phyloP scores from a whole-genome alignment of 2,888 invertebrate genomes.

The Rhingia rostrata region DNA sequence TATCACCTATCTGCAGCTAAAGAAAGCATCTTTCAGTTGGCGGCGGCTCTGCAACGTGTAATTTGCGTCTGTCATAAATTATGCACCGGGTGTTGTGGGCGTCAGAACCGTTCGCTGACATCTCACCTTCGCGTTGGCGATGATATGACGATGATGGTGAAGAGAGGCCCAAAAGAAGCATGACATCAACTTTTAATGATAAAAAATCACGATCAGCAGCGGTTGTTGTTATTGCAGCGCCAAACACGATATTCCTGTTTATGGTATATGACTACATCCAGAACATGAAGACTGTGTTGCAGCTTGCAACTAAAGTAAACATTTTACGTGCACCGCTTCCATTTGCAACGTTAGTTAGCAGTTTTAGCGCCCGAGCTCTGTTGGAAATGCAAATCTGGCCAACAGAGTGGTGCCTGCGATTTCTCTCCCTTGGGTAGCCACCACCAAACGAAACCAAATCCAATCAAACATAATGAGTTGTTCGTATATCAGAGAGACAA shows the following conservation, averaged over 20 bases:
- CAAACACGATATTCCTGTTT: constrained; percentile 68
- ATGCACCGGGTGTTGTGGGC: constrained; percentile 68
- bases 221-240: constrained; percentile 28
- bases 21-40: constrained; percentile 61
- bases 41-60: constrained; percentile 54
- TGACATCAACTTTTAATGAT: constrained; percentile 74
- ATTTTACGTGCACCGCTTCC: constrained; percentile 73
- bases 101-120: constrained; percentile 73
- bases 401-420: constrained; percentile 31
- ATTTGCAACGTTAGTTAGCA: constrained; percentile 74
- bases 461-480: constrained; percentile 66
- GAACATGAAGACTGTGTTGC: constrained; percentile 44
- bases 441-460: constrained; percentile 52
- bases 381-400: constrained; percentile 65
- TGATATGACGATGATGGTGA: constrained; percentile 20
- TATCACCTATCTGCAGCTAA: constrained; percentile 18
- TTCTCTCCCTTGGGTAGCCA: constrained; percentile 56
- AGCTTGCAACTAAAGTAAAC: constrained; percentile 58
- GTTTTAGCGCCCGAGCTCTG: constrained; percentile 75
- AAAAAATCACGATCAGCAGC: constrained; percentile 67
- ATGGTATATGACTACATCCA: constrained; percentile 36
- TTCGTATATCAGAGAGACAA: constrained; percentile 57
- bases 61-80: constrained; percentile 74
- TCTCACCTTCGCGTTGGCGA: constrained; percentile 70
- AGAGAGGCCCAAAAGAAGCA: constrained; percentile 54